These are phyloP conservation scores for Heteropelma amictum DNA, from an alignment of 2,888 invertebrate species.

Conservation along the genomic window DNA sequence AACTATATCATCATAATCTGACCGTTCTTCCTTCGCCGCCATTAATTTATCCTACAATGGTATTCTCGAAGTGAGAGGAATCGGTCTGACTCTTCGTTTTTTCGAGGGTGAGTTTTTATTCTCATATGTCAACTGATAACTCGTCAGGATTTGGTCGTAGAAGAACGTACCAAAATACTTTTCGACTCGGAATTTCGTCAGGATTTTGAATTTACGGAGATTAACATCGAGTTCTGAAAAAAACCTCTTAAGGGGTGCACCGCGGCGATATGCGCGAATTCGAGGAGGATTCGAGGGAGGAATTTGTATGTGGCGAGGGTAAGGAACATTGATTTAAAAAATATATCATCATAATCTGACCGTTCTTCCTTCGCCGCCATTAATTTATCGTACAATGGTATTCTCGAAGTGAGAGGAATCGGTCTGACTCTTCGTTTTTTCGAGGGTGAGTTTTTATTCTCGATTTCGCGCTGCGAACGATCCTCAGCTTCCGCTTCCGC, in stretches of 20 bases:
- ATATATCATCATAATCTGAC: constrained; percentile 71
- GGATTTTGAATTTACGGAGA: too few species aligned
- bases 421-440: constrained; percentile 82
- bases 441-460: constrained; percentile 68
- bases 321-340: too few species aligned
- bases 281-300: too few species aligned
- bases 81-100: constrained; percentile 82
- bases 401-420: constrained; percentile 85
- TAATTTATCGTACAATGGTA: constrained; percentile 86
- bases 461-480: constrained; percentile 29
- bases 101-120: constrained; percentile 74
- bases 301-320: too few species aligned
- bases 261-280: too few species aligned
- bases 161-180: too few species aligned
- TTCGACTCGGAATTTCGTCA: too few species aligned
- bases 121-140: too few species aligned
- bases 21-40: constrained; percentile 86
- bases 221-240: too few species aligned
- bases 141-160: too few species aligned
- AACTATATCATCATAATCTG: constrained; percentile 6
- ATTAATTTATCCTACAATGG: constrained; percentile 86
- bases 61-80: constrained; percentile 85
- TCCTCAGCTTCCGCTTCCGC: constrained; percentile 74
- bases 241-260: too few species aligned
- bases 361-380: constrained; percentile 86